These are phyloP conservation scores for Diplodus puntazzo DNA, from an alignment of 2,797 vertebrate genomes.

Conservation along the genomic window DNA sequence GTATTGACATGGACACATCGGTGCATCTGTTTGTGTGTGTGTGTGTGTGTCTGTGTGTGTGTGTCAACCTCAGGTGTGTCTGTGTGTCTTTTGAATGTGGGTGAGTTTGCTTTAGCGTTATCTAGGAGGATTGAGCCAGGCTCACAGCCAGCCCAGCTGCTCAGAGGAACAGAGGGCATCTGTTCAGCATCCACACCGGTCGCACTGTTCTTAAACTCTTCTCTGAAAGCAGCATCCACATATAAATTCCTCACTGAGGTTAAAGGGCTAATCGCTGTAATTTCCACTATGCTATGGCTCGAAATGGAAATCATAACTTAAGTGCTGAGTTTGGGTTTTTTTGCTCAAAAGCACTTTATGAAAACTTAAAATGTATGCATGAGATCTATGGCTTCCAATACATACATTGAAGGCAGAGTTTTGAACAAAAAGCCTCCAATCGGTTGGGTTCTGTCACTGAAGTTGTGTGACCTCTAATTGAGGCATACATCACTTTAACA, in stretches of 20 bases:
- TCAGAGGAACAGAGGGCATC: slow-evolving; percentile 68
- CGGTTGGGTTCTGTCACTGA: background rate
- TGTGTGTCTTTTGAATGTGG: slow-evolving; percentile 25
- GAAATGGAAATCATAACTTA: background rate
- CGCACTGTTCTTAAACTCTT: slow-evolving; percentile 37
- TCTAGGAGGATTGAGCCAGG: slow-evolving; percentile 34
- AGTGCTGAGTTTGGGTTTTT: background rate
- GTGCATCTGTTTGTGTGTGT: background rate
- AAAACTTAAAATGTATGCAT: background rate
- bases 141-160: slow-evolving; percentile 74
- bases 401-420: background rate
- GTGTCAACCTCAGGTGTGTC: background rate
- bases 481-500: background rate
- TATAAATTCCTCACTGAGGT: slow-evolving; percentile 22
- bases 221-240: slow-evolving; percentile 18
- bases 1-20: background rate
- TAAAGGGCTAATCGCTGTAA: slow-evolving; percentile 30
- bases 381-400: background rate
- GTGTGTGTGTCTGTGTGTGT: slow-evolving; percentile 1
- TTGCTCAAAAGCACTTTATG: background rate
- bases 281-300: background rate
- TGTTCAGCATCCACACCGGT: slow-evolving; percentile 70
- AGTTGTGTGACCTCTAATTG: background rate
- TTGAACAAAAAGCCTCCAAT: background rate
- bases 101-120: slow-evolving; percentile 55